Base-by-base conservation (phyloP, 1,140 invertebrate genomes). In the Formica selysi region DNA sequence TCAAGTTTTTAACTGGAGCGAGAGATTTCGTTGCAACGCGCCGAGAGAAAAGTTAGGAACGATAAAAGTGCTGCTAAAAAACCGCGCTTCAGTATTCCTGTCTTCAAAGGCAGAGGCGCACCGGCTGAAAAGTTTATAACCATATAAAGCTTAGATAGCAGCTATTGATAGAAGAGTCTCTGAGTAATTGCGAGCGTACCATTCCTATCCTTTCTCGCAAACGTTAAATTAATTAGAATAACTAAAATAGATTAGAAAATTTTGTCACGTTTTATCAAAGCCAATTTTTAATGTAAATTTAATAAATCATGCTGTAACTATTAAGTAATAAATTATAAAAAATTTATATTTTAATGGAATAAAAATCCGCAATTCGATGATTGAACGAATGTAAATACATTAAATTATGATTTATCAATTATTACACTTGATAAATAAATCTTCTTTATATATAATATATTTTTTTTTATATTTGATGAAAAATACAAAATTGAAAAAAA, bases 1-100 rank as follows among this genome's bases (percentile, higher is more conserved):
- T 81, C 79, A 73, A 83, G 79, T 83, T 83, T 83, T 83, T 74
- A 83, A 83, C 68, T 74, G 68, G 68, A 83, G 68, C 68, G 68
- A 62, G 68, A 83, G 79, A 83, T 83, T 83, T 83, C 79, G 68
- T 83, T 61, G 67, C 51, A 81, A 81, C 79, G 67, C 54, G 68
- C 51, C 68, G 79, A 83, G 79, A 83, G 79, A 83, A 74, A 83
- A 83, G 79, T 83, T 83, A 74, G 54, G 38, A 74, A 83, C 54
- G 79, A 83, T 83, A 74, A 83, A 83, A 83, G 79, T 83, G 41
- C 79, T 74, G 48, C 67, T 81, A 73, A 83, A 81, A 83, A 83
- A 83, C 68, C 68, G 32, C 36, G 79, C 79, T 59, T 81, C 38
- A 59, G 38, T 48, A 83, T 83, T 83, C 38, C 38, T 41, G 54